phyloP scores from a whole-genome alignment of 2,113 vertebrate genomes.

The Ailurus styani region DNA sequence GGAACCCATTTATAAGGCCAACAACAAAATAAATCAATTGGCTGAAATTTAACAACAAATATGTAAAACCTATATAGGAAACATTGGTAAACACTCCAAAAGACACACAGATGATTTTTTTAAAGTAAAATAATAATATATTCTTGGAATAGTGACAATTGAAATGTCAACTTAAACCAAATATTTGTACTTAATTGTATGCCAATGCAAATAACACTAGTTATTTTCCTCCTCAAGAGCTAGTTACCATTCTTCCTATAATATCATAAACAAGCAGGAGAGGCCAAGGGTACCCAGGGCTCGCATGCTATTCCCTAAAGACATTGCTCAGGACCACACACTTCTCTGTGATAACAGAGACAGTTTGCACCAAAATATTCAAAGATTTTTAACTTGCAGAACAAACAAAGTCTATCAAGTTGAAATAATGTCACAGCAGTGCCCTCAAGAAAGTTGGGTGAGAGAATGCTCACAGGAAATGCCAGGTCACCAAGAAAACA shows the following conservation, averaged over 20 bases:
- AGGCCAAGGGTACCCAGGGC: background rate
- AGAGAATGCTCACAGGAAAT: background rate
- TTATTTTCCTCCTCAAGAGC: background rate
- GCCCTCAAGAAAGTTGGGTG: background rate
- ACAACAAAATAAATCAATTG: background rate
- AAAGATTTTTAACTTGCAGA: background rate
- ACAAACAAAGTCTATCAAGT: background rate
- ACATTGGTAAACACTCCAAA: background rate
- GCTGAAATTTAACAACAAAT: background rate
- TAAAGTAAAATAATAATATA: background rate
- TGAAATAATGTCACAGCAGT: background rate
- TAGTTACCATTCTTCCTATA: background rate
- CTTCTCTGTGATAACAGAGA: background rate
- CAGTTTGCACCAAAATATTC: background rate
- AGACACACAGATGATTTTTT: background rate
- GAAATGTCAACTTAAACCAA: background rate
- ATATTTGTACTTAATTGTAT: background rate
- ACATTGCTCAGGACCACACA: background rate
- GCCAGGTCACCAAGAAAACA: background rate
- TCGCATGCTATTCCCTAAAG: background rate
- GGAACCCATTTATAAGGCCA: background rate
- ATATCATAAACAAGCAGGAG: background rate
- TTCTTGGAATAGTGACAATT: background rate
- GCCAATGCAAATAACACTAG: background rate
- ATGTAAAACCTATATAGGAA: background rate